These are phyloP conservation scores for Andrena trimmerana DNA, from an alignment of 2,888 invertebrate species.

Conservation along the genomic window DNA sequence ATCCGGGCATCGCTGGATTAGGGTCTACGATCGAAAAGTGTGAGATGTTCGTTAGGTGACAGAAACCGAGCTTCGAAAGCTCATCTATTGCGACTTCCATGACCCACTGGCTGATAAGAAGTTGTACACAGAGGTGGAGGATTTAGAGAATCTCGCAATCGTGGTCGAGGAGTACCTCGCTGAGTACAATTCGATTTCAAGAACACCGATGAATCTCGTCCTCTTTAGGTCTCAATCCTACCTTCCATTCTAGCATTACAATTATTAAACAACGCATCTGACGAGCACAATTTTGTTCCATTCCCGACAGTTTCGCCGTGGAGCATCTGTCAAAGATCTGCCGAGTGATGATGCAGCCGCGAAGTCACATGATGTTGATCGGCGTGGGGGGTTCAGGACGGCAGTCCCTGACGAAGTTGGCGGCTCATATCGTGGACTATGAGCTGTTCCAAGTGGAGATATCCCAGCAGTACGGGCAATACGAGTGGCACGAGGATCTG, in stretches of 20 bases:
- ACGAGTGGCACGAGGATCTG: conserved; percentile 97
- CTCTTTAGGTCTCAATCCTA: conserved; percentile 89
- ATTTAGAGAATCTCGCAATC: conserved; percentile 91
- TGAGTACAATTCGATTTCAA: conserved; percentile 97
- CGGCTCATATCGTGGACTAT: conserved; percentile 96
- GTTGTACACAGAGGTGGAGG: conserved; percentile 90
- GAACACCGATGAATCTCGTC: conserved; percentile 98
- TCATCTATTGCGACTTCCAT: conserved; percentile 97
- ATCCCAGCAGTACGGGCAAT: conserved; percentile 92
- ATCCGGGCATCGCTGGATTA: no score
- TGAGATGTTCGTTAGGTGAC: conserved; percentile 87
- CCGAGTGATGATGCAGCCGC: conserved; percentile 95
- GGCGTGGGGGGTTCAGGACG: conserved; percentile 97
- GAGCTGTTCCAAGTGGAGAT: conserved; percentile 97
- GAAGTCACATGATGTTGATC: conserved; percentile 95
- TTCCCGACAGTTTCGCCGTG: conserved; percentile 91
- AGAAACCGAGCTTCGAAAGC: conserved; percentile 93
- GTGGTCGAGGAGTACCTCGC: conserved; percentile 95
- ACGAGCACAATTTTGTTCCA: background rate
- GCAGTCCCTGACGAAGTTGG: conserved; percentile 95
- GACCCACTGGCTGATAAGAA: conserved; percentile 95
- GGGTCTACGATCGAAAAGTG: background rate
- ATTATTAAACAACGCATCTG: background rate
- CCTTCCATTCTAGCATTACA: background rate
- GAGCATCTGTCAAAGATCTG: conserved; percentile 97